Conservation (phyloP, 2,113 vertebrate genomes). For the Micromys minutus region DNA sequence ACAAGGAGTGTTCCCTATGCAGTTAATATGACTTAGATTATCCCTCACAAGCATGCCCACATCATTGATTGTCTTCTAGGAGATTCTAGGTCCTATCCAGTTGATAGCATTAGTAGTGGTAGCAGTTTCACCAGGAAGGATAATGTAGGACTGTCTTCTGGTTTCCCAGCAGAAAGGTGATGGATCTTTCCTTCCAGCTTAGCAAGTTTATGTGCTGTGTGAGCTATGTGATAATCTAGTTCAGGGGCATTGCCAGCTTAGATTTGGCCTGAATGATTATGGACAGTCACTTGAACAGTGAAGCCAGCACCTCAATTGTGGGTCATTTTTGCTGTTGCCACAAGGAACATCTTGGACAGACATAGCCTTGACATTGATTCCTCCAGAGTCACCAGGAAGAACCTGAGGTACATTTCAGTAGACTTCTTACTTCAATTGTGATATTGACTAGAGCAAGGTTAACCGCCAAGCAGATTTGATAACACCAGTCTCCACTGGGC, state of each 20-base stretch:
- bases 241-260: not conserved
- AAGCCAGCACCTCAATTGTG: not conserved
- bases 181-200: not conserved
- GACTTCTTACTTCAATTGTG: not conserved
- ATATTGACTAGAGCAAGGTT: not conserved
- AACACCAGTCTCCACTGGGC: not conserved
- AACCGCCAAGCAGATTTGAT: not conserved
- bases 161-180: not conserved
- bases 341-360: not conserved
- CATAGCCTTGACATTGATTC: not conserved
- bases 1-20: no score
- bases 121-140: not conserved
- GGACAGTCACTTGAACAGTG: not conserved
- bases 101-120: not conserved
- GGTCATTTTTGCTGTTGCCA: not conserved
- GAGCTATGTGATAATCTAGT: not conserved
- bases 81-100: not conserved
- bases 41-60: not conserved
- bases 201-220: not conserved
- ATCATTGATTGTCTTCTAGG: not conserved
- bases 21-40: not conserved
- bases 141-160: not conserved
- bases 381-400: not conserved
- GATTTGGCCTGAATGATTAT: not conserved
- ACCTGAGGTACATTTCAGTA: not conserved